Percentiles rank a stretch among this genome's conserved stretches.
Conservation (phyloP, 2,113 vertebrate species). For the Chloebia gouldiae region DNA sequence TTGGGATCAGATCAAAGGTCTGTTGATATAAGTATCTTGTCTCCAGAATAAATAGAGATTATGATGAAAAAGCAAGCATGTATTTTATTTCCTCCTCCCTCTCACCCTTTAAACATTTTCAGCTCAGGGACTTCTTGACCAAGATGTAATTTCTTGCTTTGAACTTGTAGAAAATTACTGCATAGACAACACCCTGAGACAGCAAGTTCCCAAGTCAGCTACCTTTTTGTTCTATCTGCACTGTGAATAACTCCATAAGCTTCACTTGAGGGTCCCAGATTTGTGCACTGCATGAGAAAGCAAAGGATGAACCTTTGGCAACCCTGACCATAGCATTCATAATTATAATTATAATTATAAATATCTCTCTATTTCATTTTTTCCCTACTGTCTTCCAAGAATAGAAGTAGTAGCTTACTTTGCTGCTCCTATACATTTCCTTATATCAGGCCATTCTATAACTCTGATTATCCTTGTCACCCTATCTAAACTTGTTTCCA, state of each 20-base stretch:
- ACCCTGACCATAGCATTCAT: not conserved
- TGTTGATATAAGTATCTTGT: not conserved
- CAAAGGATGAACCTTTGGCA: not conserved
- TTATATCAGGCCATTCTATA: not conserved
- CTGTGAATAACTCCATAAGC: not conserved
- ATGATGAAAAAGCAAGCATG: not conserved
- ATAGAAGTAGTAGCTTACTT: not conserved
- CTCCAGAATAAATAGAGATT: not conserved
- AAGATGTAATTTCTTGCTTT: not conserved
- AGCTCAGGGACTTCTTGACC: not conserved
- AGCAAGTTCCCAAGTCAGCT: not conserved
- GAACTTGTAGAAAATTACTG: not conserved
- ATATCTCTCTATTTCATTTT: not conserved
- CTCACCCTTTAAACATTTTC: not conserved
- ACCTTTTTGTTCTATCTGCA: not conserved
- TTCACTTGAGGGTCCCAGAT: not conserved
- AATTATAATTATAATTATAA: too few relatives aligned
- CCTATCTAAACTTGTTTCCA: not conserved
- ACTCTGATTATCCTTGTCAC: not conserved
- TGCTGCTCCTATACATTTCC: not conserved
- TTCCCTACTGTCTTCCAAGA: not conserved
- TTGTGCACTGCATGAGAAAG: not conserved
- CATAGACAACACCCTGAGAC: not conserved
- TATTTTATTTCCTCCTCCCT: not conserved
- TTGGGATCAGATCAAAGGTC: not conserved